Conservation (phyloP, 2,113 vertebrate species). For the Thermophis baileyi region DNA sequence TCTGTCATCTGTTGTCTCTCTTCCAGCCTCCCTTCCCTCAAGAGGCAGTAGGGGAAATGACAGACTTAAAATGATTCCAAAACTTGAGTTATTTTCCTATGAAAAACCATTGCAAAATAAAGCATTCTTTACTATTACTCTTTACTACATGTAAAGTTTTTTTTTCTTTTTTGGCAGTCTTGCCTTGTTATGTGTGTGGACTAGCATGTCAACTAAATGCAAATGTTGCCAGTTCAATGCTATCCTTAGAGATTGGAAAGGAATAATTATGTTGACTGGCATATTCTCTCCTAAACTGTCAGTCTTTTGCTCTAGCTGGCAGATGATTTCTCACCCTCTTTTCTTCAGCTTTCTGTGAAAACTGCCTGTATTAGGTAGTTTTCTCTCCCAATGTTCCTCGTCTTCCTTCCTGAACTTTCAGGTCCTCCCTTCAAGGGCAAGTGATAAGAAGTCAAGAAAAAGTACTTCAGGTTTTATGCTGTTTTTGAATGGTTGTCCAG, state of each 20-base stretch:
- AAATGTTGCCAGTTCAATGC: not conserved
- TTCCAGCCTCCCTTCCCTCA: not conserved
- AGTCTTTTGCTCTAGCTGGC: not conserved
- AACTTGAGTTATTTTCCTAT: not conserved
- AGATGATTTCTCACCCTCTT: not conserved
- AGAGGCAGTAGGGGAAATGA: not conserved
- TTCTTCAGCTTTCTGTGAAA: not conserved
- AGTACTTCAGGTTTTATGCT: too few relatives aligned
- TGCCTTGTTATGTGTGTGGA: not conserved
- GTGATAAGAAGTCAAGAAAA: too few relatives aligned
- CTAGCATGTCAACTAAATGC: not conserved
- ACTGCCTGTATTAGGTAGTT: not conserved
- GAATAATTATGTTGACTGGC: not conserved
- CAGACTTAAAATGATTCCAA: not conserved
- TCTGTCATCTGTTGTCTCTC: not conserved
- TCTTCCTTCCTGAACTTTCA: not conserved
- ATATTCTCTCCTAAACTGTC: not conserved
- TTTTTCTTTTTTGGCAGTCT: not conserved
- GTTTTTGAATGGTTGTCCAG: too few relatives aligned
- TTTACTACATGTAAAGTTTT: not conserved
- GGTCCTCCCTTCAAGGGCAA: not conserved
- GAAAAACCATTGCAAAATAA: not conserved
- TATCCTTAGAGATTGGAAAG: not conserved
- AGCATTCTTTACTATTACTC: not conserved
- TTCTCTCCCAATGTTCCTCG: not conserved